Conservation (phyloP, 2,888 invertebrate species). For the Agrenia bidenticulata region DNA sequence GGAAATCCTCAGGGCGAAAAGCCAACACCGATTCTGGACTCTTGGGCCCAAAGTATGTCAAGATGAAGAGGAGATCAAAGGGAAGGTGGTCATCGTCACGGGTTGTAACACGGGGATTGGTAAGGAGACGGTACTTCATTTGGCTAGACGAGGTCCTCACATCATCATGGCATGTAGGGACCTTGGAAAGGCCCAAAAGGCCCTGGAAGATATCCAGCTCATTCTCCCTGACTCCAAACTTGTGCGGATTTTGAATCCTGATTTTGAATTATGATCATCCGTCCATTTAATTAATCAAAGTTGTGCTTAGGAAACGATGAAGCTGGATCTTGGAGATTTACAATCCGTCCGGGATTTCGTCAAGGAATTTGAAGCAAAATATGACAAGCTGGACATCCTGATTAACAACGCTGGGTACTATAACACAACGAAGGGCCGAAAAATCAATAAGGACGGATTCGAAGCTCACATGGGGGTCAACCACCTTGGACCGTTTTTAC, state of each 20-base stretch:
- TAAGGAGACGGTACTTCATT: constrained; percentile 22
- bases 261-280: not conserved
- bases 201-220: constrained; percentile 30
- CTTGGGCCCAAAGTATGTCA: constrained; percentile 21
- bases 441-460: constrained; percentile 54
- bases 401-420: constrained; percentile 57
- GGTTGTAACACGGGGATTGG: constrained; percentile 42
- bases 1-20: too few relatives aligned
- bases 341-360: constrained; percentile 57
- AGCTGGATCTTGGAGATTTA: constrained; percentile 57
- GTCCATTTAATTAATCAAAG: not conserved
- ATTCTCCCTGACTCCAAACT: constrained; percentile 14
- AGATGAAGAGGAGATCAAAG: constrained; percentile 36
- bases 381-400: constrained; percentile 55
- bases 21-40: not conserved
- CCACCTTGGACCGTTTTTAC: constrained; percentile 59
- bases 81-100: constrained; percentile 40
- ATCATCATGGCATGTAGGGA: constrained; percentile 41
- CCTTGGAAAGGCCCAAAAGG: constrained; percentile 35
- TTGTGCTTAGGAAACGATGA: constrained; percentile 53
- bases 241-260: constrained; percentile 12
- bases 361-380: constrained; percentile 54
- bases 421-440: constrained; percentile 32
- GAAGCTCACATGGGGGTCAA: constrained; percentile 58
- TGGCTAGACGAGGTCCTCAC: constrained; percentile 35